Conservation (phyloP, 2,888 invertebrate species). For the Ametastegia equiseti region DNA sequence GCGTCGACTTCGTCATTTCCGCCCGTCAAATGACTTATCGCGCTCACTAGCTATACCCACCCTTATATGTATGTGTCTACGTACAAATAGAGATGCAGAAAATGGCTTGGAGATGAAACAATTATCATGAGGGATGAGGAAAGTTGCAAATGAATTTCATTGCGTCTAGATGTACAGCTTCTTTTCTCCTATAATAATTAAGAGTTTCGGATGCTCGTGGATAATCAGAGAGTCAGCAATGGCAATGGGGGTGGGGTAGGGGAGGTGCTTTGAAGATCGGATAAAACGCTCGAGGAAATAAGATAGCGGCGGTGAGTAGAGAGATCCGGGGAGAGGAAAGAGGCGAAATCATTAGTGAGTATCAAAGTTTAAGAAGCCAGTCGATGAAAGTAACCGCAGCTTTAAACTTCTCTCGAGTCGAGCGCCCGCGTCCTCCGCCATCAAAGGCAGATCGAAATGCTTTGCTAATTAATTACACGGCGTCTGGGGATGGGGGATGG, state of each 20-base stretch:
- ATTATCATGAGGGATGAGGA: neutral
- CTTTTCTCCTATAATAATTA: too few species aligned
- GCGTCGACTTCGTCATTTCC: conserved; percentile 24
- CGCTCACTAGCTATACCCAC: too few species aligned
- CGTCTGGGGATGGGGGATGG: too few species aligned
- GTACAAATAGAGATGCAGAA: too few species aligned
- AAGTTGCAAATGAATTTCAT: too few species aligned
- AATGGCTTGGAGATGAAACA: neutral
- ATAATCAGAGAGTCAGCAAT: too few species aligned
- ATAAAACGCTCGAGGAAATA: neutral
- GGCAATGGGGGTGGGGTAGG: neutral
- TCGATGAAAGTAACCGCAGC: conserved; percentile 7
- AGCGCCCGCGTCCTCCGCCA: neutral
- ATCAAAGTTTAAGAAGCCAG: conserved; percentile 1
- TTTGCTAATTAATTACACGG: conserved; percentile 1
- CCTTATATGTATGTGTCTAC: too few species aligned
- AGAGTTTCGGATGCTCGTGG: too few species aligned
- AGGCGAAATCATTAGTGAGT: neutral
- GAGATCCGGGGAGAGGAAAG: neutral
- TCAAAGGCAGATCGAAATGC: neutral
- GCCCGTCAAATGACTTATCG: neutral
- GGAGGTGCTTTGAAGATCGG: neutral
- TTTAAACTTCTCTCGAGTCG: neutral
- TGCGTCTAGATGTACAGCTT: too few species aligned
- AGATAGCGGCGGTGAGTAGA: neutral